Conservation (phyloP, 2,113 vertebrate genomes). For the Perca flavescens region DNA sequence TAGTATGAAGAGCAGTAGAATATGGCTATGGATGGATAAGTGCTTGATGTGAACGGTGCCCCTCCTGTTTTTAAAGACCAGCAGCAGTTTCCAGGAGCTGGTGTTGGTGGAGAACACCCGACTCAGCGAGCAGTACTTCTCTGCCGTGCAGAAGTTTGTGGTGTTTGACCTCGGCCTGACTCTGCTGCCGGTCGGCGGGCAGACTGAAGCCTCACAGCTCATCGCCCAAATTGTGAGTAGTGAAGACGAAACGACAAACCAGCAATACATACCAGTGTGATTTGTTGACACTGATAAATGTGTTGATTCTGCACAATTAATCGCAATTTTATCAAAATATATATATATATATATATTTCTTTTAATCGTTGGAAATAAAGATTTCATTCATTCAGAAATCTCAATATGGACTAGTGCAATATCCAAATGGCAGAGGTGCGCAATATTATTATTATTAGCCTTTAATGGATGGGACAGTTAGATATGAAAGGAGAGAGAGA, state of each 20-base stretch:
- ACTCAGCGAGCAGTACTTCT: conserved; percentile 91
- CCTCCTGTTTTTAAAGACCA: conserved; percentile 73
- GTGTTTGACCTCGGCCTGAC: conserved; percentile 92
- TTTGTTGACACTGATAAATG: no score
- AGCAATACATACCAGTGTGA: background rate
- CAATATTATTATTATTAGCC: no score
- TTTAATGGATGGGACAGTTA: no score
- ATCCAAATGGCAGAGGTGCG: no score
- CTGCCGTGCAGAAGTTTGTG: conserved; percentile 89
- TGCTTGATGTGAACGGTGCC: background rate
- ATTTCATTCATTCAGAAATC: no score
- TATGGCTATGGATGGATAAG: no score
- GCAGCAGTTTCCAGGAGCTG: conserved; percentile 83
- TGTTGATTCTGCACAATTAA: background rate
- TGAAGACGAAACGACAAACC: background rate
- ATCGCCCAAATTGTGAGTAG: conserved; percentile 88
- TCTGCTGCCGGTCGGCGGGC: conserved; percentile 88
- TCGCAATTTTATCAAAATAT: no score
- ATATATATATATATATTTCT: no score
- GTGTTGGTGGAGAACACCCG: conserved; percentile 90
- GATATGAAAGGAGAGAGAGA: no score
- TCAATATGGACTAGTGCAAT: no score
- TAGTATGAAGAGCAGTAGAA: no score
- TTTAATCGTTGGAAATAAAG: no score
- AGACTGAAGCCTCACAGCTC: conserved; percentile 90